Evolutionary conservation across 2,888 invertebrate genomes (phyloP).

Genomic region (Eutolmus rufibarbis): DNA sequence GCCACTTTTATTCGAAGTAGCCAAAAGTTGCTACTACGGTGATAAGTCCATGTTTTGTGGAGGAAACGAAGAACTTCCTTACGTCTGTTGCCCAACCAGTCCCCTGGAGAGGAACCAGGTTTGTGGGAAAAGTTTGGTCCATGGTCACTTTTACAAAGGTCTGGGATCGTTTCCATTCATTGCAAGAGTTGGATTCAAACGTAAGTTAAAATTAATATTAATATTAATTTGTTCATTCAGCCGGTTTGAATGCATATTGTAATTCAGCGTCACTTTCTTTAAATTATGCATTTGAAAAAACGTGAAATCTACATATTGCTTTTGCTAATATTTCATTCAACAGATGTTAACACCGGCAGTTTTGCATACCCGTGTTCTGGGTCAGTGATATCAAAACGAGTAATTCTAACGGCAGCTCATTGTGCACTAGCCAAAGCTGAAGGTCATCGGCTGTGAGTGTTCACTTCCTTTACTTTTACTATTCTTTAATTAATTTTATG

Average conservation of each 20-base stretch:
- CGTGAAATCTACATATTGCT: not conserved
- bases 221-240: not conserved
- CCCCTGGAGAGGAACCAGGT: constrained; percentile 63
- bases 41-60: constrained; percentile 61
- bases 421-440: constrained; percentile 80
- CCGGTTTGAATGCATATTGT: no score
- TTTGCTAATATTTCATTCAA: not conserved
- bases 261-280: not conserved
- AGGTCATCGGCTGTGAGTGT: constrained; percentile 76
- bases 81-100: constrained; percentile 62
- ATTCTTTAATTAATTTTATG: not conserved
- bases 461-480: not conserved
- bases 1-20: constrained; percentile 60
- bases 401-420: constrained; percentile 78
- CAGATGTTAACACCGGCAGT: constrained; percentile 73
- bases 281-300: not conserved
- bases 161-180: constrained; percentile 80
- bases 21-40: constrained; percentile 61
- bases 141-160: constrained; percentile 71
- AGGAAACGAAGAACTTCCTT: constrained; percentile 59
- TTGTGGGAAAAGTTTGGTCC: constrained; percentile 73
- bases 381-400: constrained; percentile 70
- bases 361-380: constrained; percentile 80
- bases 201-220: constrained; percentile 63
- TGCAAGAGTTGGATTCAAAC: constrained; percentile 77